Evolutionary conservation across 1,140 invertebrate species (phyloP), one percentile per base, ranked within the genome.

Genomic region (Scaptomyza montana): DNA sequence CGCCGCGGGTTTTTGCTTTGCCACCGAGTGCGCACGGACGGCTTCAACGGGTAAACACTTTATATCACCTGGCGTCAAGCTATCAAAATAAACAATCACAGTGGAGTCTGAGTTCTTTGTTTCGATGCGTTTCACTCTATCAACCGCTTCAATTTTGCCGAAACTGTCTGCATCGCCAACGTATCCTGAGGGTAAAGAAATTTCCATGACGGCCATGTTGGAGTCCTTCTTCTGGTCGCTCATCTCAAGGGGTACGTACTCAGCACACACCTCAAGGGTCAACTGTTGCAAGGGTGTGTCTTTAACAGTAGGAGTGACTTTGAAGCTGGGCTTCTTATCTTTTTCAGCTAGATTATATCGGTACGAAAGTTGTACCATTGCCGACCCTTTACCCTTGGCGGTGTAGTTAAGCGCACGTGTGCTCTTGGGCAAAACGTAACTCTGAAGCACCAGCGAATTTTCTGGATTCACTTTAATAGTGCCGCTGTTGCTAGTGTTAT

Each of bases 201-300:
- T 94, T 92, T 98, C 97, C 94, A 98, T 96, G 3, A 98, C 96
- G 50, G 96, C 97, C 97, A 98, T 98, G 82, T 98, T 98, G 74
- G 95, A 96, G 53, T 90, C 84, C 55, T 84, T 89, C 0, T 59
- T 56, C 36, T 62, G 43, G 16, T 84, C 81, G 5, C 13, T 57
- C 0, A 49, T 55, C 8, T 78, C 77, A 0, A 62, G 50, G 0
- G 90, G 90, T 3, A 78, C 21, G 56, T 77, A 92, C n/a, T 90
- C 90, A 68, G 94, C 95, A 78, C 97, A 97, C 65, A 97, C 93
- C 13, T 96, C 95, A 1, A 98, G 89, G 69, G 95, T 94, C 25
- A 97, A 92, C 80, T 95, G 94, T 90, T 96, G 94, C 12, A 93
- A 90, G 67, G 95, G 94, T 0, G 95, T 95, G 60, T 94, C 95